phyloP scores from a whole-genome alignment of 2,888 invertebrate species.

The Meteorus colon region DNA sequence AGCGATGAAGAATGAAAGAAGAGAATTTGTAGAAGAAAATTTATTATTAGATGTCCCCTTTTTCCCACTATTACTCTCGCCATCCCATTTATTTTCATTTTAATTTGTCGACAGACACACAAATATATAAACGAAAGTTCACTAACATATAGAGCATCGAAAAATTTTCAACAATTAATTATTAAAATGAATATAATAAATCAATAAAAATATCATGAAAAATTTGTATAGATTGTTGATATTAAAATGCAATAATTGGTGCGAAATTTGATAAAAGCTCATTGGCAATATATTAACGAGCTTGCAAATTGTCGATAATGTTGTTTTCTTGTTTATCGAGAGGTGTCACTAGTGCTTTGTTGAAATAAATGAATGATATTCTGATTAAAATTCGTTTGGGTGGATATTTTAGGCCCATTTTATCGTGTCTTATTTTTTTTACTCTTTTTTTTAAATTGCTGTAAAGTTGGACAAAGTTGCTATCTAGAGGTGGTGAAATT shows the following conservation, averaged over 20 bases:
- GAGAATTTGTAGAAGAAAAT: conserved; percentile 48
- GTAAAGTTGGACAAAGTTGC: neutral
- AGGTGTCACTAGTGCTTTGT: neutral
- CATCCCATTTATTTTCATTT: conserved; percentile 57
- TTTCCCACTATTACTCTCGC: conserved; percentile 60
- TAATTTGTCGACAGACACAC: too few species aligned
- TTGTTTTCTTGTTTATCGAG: neutral
- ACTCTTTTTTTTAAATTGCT: neutral
- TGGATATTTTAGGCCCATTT: neutral
- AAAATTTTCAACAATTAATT: too few species aligned
- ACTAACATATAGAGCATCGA: too few species aligned
- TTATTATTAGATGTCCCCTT: conserved; percentile 69
- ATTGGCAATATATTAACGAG: neutral
- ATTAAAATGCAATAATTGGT: neutral
- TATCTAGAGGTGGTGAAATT: neutral
- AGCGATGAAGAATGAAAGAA: neutral
- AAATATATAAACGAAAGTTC: too few species aligned
- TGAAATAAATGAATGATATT: neutral
- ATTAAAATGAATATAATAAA: too few species aligned
- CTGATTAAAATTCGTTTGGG: neutral
- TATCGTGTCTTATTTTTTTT: neutral
- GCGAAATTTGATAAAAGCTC: neutral
- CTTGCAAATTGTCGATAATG: neutral
- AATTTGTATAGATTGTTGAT: too few species aligned
- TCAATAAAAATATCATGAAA: too few species aligned